These are phyloP conservation scores for Calvadosia cruxmelitensis DNA, from an alignment of 30 jellyfish, hydroid and myxozoan genomes.

Conservation along the genomic window DNA sequence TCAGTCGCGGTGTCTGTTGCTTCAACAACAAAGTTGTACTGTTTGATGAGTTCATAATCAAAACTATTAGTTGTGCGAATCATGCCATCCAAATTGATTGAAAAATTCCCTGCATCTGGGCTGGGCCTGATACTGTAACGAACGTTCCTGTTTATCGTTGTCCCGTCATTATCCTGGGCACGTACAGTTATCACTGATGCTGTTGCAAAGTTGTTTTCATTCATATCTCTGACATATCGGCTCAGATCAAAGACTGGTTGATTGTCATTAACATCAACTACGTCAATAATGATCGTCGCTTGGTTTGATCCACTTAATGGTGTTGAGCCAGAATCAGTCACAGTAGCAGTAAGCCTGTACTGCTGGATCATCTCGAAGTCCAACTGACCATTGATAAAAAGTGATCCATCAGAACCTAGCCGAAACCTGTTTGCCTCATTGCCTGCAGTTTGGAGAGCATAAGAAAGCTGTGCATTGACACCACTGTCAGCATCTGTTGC, in stretches of 20 bases:
- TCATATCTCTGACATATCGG: conserved; percentile 17
- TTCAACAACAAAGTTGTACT: conserved; percentile 36
- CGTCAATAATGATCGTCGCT: conserved; percentile 43
- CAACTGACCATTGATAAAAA: conserved; percentile 31
- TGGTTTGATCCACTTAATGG: background rate
- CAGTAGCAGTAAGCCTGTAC: conserved; percentile 31
- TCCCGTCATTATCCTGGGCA: conserved; percentile 69
- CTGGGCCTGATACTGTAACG: conserved; percentile 25
- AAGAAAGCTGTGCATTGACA: conserved; percentile 35
- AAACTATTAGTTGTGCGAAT: conserved; percentile 20
- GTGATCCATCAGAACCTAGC: conserved; percentile 47
- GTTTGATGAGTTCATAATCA: conserved; percentile 51
- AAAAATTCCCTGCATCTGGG: conserved; percentile 58
- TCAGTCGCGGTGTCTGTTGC: conserved; percentile 58
- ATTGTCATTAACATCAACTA: conserved; percentile 61
- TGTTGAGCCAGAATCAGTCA: conserved; percentile 36
- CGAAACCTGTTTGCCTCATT: conserved; percentile 11
- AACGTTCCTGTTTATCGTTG: conserved; percentile 21
- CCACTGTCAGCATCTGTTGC: conserved; percentile 70
- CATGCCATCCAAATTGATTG: conserved; percentile 34
- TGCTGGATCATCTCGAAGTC: conserved; percentile 32
- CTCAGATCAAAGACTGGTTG: conserved; percentile 67
- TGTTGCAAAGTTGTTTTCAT: conserved; percentile 28
- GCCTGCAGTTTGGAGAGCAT: conserved; percentile 22
- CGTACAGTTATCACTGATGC: conserved; percentile 41